Base-by-base conservation (phyloP, 2,888 invertebrate species). In the Euspilapteryx auroguttella region DNA sequence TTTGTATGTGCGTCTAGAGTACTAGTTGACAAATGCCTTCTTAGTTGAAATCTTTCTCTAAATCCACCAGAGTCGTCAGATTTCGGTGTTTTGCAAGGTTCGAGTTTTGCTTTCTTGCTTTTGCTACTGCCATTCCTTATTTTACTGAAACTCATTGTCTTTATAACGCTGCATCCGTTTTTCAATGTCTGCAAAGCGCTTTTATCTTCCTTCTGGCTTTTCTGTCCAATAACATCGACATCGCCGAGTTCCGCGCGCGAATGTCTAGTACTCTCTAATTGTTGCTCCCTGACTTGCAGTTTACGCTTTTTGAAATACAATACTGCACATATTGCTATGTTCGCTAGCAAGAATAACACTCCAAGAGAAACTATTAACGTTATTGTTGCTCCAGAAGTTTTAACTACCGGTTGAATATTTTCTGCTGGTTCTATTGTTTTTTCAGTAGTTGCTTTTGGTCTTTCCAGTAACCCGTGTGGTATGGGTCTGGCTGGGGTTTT, bases 1-100 rank as follows among this genome's bases (percentile, higher is more conserved):
- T 91, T 91, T 9, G 89, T 86, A 47, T 90, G 87, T 0, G 91
- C 87, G 53, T 92, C 91, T 37, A 92, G 82, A 1, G 91, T 91
- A 35, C 89, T 89, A 4, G 81, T 82, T 4, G 89, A 89, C 45
- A 87, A 79, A 54, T 88, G 86, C 12, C 88, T 61, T 12, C 85
- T 79, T 14, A 87, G 57, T 49, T 85, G 83, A 43, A 82, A 83
- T 32, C 79, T 56, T 41, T 81, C 68, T 22, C 81, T 71, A 39
- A 81, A 81, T 24, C 81, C 77, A 8, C 77, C 77, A 2, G 76
- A 77, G 39, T 76, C 76, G 44, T 77, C 77, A 4, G 77, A 77
- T 41, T 79, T 80, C 0, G 77, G 73, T n/a, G 75, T 73, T 57
- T 82, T 68, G 52, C 79, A 52, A 37, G 61, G 45, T 37, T 81